Evolutionary conservation across 2,888 invertebrate species (phyloP), one percentile per base, ranked within the genome.

Genomic region (Xestia ashworthii): DNA sequence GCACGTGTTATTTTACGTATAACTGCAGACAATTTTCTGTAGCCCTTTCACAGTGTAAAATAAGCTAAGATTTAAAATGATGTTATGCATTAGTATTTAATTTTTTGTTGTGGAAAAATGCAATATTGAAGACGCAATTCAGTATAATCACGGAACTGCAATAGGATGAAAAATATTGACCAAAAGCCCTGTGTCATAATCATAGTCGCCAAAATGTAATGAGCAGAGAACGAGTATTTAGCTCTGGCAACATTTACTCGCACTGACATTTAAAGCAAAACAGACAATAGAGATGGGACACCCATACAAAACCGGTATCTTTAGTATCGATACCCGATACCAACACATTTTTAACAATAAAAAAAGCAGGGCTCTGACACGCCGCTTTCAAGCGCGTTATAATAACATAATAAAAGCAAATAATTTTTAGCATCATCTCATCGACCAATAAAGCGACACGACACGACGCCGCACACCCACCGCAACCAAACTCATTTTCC

Each of bases 301-400:
- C 71, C 41, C 50, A 64, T 66, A 66, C 19, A 74, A 81, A 78
- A 80, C 32, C 58, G 68, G 74, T 86, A 38, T 60, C 9, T n/a
- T 64, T 16, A 55, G 53, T 67, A 83, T 44, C 62, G 50, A 77
- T 77, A 77, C 14, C 14, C 11, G 65, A 67, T 75, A 85, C 76
- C 58, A 71, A 65, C 8, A 62, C 19, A 0, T 48, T 58, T 46
- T 4, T 5, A 22, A 67, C 70, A 85, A 80, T 3, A 68, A 74
- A 60, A 46, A 74, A 84, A 85, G 74, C 75, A 88, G 88, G 88
- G 89, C 88, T 88, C 89, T 89, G 88, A 88, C 88, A 89, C 86
- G 84, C 80, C 76, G 22, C 65, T 74, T 72, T 66, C 25, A 70
- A 78, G 71, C 68, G 84, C 72, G 41, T 62, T 76, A 53, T 48